Conservation (phyloP, 2,888 invertebrate genomes). For the Odontocolon sp. region DNA sequence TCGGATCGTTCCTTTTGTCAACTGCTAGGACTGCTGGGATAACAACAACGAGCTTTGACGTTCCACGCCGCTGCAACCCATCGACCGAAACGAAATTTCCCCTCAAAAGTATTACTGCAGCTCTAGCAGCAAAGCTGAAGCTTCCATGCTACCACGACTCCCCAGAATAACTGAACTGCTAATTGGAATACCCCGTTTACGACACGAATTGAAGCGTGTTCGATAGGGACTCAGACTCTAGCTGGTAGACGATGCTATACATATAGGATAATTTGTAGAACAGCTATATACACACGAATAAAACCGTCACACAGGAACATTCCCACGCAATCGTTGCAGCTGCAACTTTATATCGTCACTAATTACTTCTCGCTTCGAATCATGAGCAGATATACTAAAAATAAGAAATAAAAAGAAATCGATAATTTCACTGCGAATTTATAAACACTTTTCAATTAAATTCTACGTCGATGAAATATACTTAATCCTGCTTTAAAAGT, state of each 20-base stretch:
- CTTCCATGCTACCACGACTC: neutral
- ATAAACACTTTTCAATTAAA: no score
- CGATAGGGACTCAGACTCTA: neutral
- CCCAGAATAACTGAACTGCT: conserved; percentile 19
- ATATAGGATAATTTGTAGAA: neutral
- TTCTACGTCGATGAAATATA: no score
- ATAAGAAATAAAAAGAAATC: neutral
- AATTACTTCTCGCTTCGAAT: conserved; percentile 3
- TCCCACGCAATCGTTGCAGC: no score
- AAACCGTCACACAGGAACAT: neutral
- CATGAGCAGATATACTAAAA: no score
- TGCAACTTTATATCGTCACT: no score
- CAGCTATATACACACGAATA: neutral
- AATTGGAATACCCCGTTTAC: conserved; percentile 44
- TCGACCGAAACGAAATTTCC: conserved; percentile 7
- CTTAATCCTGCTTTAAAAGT: no score
- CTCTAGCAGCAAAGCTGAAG: neutral
- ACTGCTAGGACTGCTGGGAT: neutral
- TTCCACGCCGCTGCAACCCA: neutral
- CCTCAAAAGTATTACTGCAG: no score
- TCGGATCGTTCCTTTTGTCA: neutral
- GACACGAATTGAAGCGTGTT: conserved; percentile 11
- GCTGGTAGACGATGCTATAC: neutral
- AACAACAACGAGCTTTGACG: neutral
- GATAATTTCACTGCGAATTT: neutral